Evolutionary conservation across 1,140 invertebrate genomes (phyloP), one percentile per base, ranked within the genome.

Genomic region (Papilio polyxenes): DNA sequence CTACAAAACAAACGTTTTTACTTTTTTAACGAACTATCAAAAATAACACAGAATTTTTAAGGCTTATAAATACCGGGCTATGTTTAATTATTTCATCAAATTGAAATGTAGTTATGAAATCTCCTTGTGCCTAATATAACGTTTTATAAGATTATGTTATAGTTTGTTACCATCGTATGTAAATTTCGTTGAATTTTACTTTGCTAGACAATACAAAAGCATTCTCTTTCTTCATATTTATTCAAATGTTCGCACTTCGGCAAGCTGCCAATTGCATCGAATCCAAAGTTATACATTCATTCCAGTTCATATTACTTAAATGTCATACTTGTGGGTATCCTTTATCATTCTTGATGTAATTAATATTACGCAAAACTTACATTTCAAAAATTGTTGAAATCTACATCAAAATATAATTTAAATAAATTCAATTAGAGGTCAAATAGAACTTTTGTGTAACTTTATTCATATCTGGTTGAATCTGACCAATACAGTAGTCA

Each of bases 201-300:
- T 1, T 37, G 13, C 65, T 72, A 72, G 65, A 72, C 65, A 72
- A 40, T 15, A 72, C 31, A 72, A 15, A 65, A 13, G 31, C 65
- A 37, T 72, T 72, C 65, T 72, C 13, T 5, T 72, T 17, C 65
- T 72, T 72, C 17, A 72, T 72, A 11, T 72, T 72, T 72, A 72
- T 72, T 72, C 65, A 72, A 72, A 72, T 72, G 23, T 31, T 72
- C 65, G 65, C 65, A 72, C 65, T 72, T 72, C 65, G 65, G 65
- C 65, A 72, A 37, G 15, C 13, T 72, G 65, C 65, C 65, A 72
- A 72, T 72, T 72, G 65, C 65, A 72, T 72, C 65, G 65, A 72
- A 72, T 72, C 65, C 65, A 72, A 72, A 72, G 10, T 72, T 72
- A 72, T 72, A 72, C 31, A 72, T 72, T 72, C 65, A 72, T 72